Evolutionary conservation across 2,113 vertebrate species (phyloP), one percentile per base, ranked within the genome.

Genomic region (Chaetura pelagica): DNA sequence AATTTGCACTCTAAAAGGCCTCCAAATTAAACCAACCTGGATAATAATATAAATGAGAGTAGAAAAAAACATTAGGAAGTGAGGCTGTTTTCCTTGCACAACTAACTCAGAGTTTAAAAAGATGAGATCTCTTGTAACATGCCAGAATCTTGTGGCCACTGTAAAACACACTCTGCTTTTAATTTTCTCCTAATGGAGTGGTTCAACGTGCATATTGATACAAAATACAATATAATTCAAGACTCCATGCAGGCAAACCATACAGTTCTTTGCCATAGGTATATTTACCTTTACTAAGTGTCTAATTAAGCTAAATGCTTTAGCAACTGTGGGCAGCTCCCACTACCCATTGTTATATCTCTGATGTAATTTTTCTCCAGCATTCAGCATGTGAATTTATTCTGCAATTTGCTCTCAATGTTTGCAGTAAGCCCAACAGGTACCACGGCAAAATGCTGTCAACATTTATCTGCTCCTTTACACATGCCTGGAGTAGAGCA

Each of bases 401-500:
- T 94, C 80, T 93, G 89, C 58, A 83, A 21, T 90, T 88, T 91
- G 68, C 67, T 73, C 81, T 93, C 91, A 77, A 21, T 49, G 81
- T 75, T 88, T 83, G 84, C 74, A 91, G 74, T 69, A 34, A 95
- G 58, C 24, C 67, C 63, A 85, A 83, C 42, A n/a, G 29, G 75
- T 88, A 63, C 68, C 77, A 71, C 89, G 91, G 95, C 73, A 93
- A 90, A 93, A 93, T 32, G 79, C 59, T 91, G 79, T 67, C 93
- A 92, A 87, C 86, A 63, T 94, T 88, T 89, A 91, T 84, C 77
- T 95, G 87, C 77, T 84, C 84, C 64, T 93, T 94, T 94, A 80
- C 89, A 94, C 84, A 64, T 42, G 63, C 80, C 57, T 72, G 66
- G 57, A 84, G 86, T 61, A 76, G 48, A 92, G 93, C 69, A 95